phyloP scores from a whole-genome alignment of 2,797 vertebrate genomes.

The Enteromius radiatus region DNA sequence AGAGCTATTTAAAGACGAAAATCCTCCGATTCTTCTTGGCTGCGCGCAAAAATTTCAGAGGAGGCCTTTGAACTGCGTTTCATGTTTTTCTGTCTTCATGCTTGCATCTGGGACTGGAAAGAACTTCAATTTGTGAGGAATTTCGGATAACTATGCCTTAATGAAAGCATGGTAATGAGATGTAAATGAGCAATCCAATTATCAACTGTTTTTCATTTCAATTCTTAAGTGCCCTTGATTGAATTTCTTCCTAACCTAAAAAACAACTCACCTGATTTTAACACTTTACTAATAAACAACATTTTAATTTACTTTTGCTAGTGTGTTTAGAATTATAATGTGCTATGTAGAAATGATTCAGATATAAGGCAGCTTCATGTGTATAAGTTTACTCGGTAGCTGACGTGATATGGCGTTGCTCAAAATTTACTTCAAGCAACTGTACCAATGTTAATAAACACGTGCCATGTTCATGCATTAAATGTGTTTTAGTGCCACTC shows the following conservation, averaged over 20 bases:
- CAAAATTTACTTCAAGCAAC: no score
- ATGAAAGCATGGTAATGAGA: slow-evolving; percentile 24
- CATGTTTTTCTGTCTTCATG: background rate
- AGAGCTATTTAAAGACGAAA: slow-evolving; percentile 44
- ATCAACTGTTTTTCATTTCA: slow-evolving; percentile 22
- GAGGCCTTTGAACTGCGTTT: slow-evolving; percentile 1
- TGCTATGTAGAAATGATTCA: background rate
- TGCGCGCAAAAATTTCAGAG: background rate
- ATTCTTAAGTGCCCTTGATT: slow-evolving; percentile 26
- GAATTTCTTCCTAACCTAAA: slow-evolving; percentile 15
- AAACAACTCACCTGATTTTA: slow-evolving; percentile 21
- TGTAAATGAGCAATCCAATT: slow-evolving; percentile 32
- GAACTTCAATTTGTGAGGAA: slow-evolving; percentile 22
- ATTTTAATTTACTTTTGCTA: background rate
- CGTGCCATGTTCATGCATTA: no score
- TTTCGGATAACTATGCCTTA: slow-evolving; percentile 15
- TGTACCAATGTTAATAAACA: no score
- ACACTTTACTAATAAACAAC: slow-evolving; percentile 1
- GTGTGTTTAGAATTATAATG: background rate
- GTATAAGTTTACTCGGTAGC: no score
- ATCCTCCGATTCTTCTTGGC: background rate
- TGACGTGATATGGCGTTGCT: no score
- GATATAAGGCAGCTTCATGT: background rate
- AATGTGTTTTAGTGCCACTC: no score
- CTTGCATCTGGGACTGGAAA: background rate